phyloP scores from a whole-genome alignment of 2,888 invertebrate genomes.

The Torymus auratus region DNA sequence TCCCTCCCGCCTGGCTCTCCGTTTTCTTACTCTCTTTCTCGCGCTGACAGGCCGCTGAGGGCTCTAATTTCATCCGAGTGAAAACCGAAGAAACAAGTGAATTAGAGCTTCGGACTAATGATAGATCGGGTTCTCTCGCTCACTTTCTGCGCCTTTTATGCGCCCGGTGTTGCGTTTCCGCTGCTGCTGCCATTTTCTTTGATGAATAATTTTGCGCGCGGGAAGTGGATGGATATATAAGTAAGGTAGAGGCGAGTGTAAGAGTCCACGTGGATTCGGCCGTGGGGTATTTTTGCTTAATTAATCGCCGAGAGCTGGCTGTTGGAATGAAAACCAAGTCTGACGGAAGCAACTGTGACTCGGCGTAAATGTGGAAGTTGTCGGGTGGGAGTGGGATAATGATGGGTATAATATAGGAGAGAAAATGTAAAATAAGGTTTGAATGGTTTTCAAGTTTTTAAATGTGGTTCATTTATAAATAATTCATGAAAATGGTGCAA shows the following conservation, averaged over 20 bases:
- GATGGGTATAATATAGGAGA: no score
- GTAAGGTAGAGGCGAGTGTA: neutral
- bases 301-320: constrained; percentile 16
- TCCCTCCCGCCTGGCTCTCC: neutral
- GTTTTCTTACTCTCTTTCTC: constrained; percentile 20
- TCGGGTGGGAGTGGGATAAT: no score
- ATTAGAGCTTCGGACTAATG: constrained; percentile 71
- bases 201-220: constrained; percentile 61
- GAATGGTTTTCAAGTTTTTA: no score
- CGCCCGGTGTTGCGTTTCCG: constrained; percentile 45
- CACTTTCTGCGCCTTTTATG: constrained; percentile 28
- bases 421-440: no score
- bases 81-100: constrained; percentile 77
- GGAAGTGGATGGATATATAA: neutral
- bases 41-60: constrained; percentile 47
- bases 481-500: no score
- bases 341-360: no score
- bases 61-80: constrained; percentile 70
- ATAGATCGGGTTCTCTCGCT: constrained; percentile 70
- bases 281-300: constrained; percentile 10
- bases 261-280: no score
- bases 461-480: no score
- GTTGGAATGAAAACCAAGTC: no score
- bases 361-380: no score
- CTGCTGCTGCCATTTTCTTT: constrained; percentile 53